These are phyloP conservation scores for Rhyacichthys aspro DNA, from an alignment of 2,797 vertebrate species.

Conservation along the genomic window DNA sequence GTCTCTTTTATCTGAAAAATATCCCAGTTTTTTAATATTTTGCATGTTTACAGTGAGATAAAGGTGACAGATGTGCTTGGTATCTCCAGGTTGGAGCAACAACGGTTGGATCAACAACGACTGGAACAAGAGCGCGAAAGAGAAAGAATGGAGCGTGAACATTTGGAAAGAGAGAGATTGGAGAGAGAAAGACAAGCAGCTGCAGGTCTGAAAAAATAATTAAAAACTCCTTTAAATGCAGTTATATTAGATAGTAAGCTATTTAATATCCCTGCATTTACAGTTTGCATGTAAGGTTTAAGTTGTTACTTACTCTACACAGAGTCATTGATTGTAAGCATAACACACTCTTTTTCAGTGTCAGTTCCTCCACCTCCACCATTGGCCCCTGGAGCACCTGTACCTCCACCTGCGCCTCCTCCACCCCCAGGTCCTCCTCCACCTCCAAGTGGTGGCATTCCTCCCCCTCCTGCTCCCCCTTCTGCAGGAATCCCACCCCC, in stretches of 20 bases:
- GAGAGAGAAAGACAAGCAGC: slow-evolving; percentile 76
- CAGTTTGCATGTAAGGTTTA: too few relatives aligned
- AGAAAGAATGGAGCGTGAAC: slow-evolving; percentile 62
- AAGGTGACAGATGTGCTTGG: slow-evolving; percentile 22
- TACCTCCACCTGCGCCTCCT: slow-evolving; percentile 66
- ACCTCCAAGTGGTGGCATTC: slow-evolving; percentile 45
- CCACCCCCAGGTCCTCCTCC: slow-evolving; percentile 66
- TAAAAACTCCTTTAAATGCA: too few relatives aligned
- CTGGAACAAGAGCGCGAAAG: slow-evolving; percentile 54
- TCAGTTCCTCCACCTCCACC: slow-evolving; percentile 72
- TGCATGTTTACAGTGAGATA: not conserved
- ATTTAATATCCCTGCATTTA: slow-evolving; percentile 9
- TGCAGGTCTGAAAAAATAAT: slow-evolving; percentile 77
- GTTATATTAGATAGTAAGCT: too few relatives aligned
- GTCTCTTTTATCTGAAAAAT: too few relatives aligned
- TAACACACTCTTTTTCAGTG: slow-evolving; percentile 18
- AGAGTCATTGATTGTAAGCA: too few relatives aligned
- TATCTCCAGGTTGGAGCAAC: slow-evolving; percentile 75
- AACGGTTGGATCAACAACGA: slow-evolving; percentile 74
- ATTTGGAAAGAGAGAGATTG: slow-evolving; percentile 68
- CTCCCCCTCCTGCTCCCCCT: slow-evolving; percentile 63
- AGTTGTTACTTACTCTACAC: too few relatives aligned
- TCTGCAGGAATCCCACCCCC: slow-evolving; percentile 77
- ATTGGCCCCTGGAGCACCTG: slow-evolving; percentile 61
- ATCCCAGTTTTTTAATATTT: not conserved